phyloP scores from a whole-genome alignment of 2,888 invertebrate species.

The Tryphoninae sp. region DNA sequence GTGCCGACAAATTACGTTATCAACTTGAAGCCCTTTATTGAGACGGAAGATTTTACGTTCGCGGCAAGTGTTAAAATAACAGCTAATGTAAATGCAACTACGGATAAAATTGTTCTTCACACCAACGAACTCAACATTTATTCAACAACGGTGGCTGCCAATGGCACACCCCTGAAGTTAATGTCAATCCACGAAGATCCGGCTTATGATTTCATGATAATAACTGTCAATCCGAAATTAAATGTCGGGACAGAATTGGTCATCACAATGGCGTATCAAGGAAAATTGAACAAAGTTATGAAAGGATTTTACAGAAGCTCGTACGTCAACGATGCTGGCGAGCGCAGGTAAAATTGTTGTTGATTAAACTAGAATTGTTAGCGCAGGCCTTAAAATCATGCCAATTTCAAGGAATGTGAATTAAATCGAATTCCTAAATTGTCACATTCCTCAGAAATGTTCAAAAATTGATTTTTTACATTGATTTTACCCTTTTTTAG shows the following conservation, averaged over 20 bases:
- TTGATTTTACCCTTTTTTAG: slow-evolving; percentile 72
- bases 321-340: slow-evolving; percentile 81
- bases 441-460: too few relatives aligned
- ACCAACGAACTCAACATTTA: slow-evolving; percentile 56
- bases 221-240: slow-evolving; percentile 81
- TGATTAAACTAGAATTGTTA: neutral
- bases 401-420: too few relatives aligned
- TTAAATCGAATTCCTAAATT: too few relatives aligned
- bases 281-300: slow-evolving; percentile 83
- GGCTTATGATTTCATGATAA: slow-evolving; percentile 82
- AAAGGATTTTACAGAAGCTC: slow-evolving; percentile 86
- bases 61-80: slow-evolving; percentile 70
- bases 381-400: too few relatives aligned
- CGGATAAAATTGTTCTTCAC: slow-evolving; percentile 71
- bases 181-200: slow-evolving; percentile 33
- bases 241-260: slow-evolving; percentile 79
- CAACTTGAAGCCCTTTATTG: slow-evolving; percentile 82
- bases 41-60: slow-evolving; percentile 75
- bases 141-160: slow-evolving; percentile 35
- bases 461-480: neutral
- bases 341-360: slow-evolving; percentile 82
- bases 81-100: slow-evolving; percentile 57
- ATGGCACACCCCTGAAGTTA: slow-evolving; percentile 36
- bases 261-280: slow-evolving; percentile 83
- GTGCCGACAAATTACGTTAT: slow-evolving; percentile 83